These are phyloP conservation scores for Quadriops clusia DNA, from an alignment of 2,888 invertebrate genomes.

Conservation along the genomic window DNA sequence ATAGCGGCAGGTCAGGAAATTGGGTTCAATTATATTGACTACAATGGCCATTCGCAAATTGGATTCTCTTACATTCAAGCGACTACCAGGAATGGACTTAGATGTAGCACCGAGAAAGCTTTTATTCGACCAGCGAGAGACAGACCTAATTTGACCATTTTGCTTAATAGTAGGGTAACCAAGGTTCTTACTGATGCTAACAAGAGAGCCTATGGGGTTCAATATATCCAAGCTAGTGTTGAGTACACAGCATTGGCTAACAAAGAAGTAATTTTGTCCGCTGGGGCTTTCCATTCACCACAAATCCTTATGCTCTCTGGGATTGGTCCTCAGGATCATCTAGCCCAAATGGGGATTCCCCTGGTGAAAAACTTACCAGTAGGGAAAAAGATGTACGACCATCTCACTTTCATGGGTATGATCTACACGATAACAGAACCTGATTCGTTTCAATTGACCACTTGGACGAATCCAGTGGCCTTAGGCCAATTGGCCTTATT, in stretches of 20 bases:
- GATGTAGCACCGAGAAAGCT: constrained; percentile 32
- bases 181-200: constrained; percentile 28
- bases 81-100: too few relatives aligned
- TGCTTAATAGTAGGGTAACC: constrained; percentile 32
- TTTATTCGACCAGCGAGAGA: constrained; percentile 29
- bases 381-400: constrained; percentile 47
- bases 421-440: constrained; percentile 39
- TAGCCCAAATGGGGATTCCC: constrained; percentile 41
- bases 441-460: constrained; percentile 28
- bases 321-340: constrained; percentile 43
- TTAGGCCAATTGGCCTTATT: constrained; percentile 21
- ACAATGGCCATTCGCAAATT: too few relatives aligned
- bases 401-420: constrained; percentile 47
- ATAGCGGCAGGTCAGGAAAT: too few relatives aligned
- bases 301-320: constrained; percentile 78
- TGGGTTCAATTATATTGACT: too few relatives aligned
- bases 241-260: constrained; percentile 4
- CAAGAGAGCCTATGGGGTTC: constrained; percentile 26
- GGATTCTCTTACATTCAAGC: too few relatives aligned
- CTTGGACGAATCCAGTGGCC: constrained; percentile 31
- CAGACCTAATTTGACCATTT: constrained; percentile 36
- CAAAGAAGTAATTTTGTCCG: constrained; percentile 47
- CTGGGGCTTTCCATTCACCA: constrained; percentile 72
- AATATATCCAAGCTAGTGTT: constrained; percentile 18
- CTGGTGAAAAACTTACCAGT: constrained; percentile 49